Conservation (phyloP, 1,140 invertebrate genomes). For the Brachionus paranguensis region DNA sequence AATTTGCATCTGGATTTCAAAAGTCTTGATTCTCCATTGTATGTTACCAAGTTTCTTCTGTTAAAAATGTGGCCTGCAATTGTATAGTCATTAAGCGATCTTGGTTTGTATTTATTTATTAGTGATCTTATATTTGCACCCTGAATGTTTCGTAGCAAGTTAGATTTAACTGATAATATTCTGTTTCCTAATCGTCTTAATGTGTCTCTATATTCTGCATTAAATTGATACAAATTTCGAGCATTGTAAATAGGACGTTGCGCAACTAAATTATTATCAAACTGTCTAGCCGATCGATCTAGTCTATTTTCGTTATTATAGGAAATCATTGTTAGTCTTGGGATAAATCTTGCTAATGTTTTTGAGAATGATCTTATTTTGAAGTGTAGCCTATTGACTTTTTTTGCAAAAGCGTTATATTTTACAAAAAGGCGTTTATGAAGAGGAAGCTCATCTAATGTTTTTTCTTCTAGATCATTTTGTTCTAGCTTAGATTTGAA, state of each 20-base stretch:
- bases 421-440: neutral
- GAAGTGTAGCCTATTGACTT: neutral
- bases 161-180: neutral
- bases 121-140: neutral
- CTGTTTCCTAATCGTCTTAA: neutral
- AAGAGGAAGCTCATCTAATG: neutral
- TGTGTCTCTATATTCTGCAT: constrained; percentile 30
- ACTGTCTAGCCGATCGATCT: neutral
- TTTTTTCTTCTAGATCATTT: neutral
- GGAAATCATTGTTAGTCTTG: neutral
- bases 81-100: neutral
- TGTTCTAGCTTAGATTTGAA: neutral
- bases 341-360: neutral
- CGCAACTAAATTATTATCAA: neutral
- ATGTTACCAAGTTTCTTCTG: constrained; percentile 11
- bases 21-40: neutral
- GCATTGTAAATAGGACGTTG: neutral
- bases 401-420: neutral
- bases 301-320: neutral
- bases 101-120: constrained; percentile 26
- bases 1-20: constrained; percentile 5
- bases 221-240: constrained; percentile 23
- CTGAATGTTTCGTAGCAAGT: neutral
- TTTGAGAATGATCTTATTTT: neutral
- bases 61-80: constrained; percentile 10